Base-by-base conservation (phyloP, 2,888 invertebrate species). In the Zhuqinia jingwanae region DNA sequence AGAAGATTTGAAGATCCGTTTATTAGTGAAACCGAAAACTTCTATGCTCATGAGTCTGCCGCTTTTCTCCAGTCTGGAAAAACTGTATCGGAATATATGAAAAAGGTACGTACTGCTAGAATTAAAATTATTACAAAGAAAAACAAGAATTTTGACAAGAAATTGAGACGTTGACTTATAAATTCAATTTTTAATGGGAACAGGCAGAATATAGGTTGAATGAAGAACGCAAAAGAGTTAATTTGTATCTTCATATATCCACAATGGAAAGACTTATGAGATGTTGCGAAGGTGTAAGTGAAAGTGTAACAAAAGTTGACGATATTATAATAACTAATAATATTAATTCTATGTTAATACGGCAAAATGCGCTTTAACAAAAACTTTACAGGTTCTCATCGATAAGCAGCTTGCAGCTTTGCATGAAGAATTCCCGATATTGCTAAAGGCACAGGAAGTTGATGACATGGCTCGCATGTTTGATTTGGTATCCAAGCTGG, bases 401-500 rank as follows among this genome's bases (percentile, higher is more conserved):
- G 75, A 79, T 11, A 75, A 70, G 13, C 87, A 89, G 17, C 30
- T 89, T 0, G 22, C 78, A 6, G 42, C 68, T 5, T 42, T 89
- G 11, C 83, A 87, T 53, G 70, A 75, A 0, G 88, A 89, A 22
- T 89, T 89, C 58, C 87, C 87, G 8, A 77, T 22, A 47, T 50
- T 89, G 13, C 63, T 89, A 1, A 56, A 36, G 3, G 45, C 45
- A 0, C 77, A 89, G 13, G 75, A 77, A 17, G 17, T 58, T 20
- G 87, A 78, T 1, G 87, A 87, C 20, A 81, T 89, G 47, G 75
- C 82, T 11, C 45, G 87, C 0, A 78, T 89, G 58, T 89, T 87
- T 20, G 45, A 76, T 25, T 42, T 89, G 0, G 85, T 89, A n/a
- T 60, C 85, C 5, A 68, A 82, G 15, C 82, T 89, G 30, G 79